Percentiles rank a stretch among this genome's conserved stretches.
phyloP scores from a whole-genome alignment of 2,888 invertebrate species.

The Polydrusus tereticollis region DNA sequence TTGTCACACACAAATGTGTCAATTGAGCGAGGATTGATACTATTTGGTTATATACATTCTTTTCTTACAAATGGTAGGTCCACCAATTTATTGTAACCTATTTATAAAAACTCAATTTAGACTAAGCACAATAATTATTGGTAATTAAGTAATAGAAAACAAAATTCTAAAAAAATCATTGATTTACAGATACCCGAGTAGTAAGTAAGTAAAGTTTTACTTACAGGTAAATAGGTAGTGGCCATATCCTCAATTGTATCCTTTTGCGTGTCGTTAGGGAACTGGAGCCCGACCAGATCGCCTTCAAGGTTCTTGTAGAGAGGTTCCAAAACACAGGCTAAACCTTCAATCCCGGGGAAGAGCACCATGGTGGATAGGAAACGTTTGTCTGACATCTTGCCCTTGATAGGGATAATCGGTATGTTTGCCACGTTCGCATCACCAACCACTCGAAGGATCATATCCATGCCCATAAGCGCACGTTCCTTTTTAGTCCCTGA shows the following conservation, averaged over 20 bases:
- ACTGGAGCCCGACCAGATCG: slow-evolving; percentile 71
- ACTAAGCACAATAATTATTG: no score
- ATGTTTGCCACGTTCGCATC: slow-evolving; percentile 14
- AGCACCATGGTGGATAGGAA: slow-evolving; percentile 69
- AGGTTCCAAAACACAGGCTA: slow-evolving; percentile 70
- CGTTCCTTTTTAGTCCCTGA: slow-evolving; percentile 37
- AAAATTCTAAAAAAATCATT: no score
- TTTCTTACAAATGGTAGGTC: no score
- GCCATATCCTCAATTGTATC: slow-evolving; percentile 71
- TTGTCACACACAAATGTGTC: no score
- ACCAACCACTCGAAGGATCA: slow-evolving; percentile 61
- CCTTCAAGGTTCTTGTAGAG: slow-evolving; percentile 70
- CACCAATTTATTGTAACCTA: no score
- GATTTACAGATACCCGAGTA: no score
- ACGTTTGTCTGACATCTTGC: slow-evolving; percentile 14
- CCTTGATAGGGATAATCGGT: slow-evolving; percentile 1
- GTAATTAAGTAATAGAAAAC: no score
- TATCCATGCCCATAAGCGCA: slow-evolving; percentile 67
- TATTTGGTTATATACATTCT: no score
- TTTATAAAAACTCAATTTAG: no score
- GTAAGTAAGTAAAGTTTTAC: no score
- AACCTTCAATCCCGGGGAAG: slow-evolving; percentile 79
- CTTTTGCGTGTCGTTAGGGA: slow-evolving; percentile 67
- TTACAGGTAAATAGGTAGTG: slow-evolving; percentile 70
- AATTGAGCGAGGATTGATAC: no score